Evolutionary conservation across 2,113 vertebrate species (phyloP).

Genomic region (Prionailurus viverrinus): DNA sequence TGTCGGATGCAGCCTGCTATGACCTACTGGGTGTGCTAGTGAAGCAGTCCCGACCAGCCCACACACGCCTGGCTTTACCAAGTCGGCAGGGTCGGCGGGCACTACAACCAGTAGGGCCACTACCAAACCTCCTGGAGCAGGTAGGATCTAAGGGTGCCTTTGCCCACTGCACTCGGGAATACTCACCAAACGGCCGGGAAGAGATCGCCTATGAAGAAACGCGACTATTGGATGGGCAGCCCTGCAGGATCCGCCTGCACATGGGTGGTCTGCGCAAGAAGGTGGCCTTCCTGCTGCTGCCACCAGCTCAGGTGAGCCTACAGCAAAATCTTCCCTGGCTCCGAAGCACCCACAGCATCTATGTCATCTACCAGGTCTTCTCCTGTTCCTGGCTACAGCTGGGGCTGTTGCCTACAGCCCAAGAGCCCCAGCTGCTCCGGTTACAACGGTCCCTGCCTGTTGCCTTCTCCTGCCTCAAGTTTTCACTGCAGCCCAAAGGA

Average conservation of each 20-base stretch:
- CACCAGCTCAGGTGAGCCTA: conserved; percentile 80
- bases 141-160: conserved; percentile 72
- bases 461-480: conserved; percentile 85
- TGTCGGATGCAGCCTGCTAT: conserved; percentile 83
- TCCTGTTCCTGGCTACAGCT: conserved; percentile 81
- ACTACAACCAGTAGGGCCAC: conserved; percentile 81
- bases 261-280: conserved; percentile 81
- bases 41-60: conserved; percentile 76
- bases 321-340: conserved; percentile 84
- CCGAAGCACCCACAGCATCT: conserved; percentile 82
- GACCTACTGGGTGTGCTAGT: conserved; percentile 83
- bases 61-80: conserved; percentile 74
- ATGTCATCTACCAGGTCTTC: conserved; percentile 85
- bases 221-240: conserved; percentile 80
- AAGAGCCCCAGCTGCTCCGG: conserved; percentile 68
- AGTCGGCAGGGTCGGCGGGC: conserved; percentile 70
- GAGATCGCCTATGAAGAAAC: conserved; percentile 85
- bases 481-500: conserved; percentile 82
- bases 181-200: conserved; percentile 68
- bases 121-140: conserved; percentile 76
- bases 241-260: conserved; percentile 80
- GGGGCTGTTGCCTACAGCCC: conserved; percentile 45
- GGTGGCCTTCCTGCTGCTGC: conserved; percentile 81
- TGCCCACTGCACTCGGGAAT: conserved; percentile 81
- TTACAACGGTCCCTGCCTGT: conserved; percentile 78